Conservation (phyloP, 2,113 vertebrate species). For the Oenanthe oenanthe region DNA sequence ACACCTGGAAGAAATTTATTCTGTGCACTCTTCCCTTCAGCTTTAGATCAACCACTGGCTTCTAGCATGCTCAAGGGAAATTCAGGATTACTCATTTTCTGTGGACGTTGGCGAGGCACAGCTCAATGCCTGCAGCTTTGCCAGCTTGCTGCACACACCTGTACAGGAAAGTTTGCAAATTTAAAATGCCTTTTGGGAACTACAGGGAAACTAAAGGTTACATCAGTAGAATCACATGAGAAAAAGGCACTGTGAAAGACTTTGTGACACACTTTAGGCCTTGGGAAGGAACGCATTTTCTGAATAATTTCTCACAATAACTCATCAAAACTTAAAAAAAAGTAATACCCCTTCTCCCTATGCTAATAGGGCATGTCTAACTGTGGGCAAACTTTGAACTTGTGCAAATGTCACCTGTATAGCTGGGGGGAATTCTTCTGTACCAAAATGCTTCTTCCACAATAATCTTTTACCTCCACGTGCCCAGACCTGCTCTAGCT, state of each 20-base stretch:
- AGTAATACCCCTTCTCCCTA: background rate
- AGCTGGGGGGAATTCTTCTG: background rate
- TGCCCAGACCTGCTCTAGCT: background rate
- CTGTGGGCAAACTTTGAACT: background rate
- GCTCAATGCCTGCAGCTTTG: background rate
- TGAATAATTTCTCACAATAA: background rate
- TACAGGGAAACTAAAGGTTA: background rate
- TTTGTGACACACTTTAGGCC: background rate
- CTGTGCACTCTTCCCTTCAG: background rate
- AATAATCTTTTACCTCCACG: background rate
- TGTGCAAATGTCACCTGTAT: background rate
- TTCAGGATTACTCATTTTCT: background rate
- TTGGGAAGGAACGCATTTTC: background rate
- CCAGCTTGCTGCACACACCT: background rate
- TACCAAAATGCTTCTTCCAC: background rate
- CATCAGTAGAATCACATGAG: background rate
- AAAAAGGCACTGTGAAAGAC: background rate
- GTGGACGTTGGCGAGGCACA: fast-evolving
- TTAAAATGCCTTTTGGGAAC: background rate
- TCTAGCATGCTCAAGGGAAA: background rate
- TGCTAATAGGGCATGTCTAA: background rate
- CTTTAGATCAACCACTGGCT: background rate
- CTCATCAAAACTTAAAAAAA: background rate
- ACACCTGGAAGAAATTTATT: background rate
- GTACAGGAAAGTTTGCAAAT: background rate